A percentile compares a stretch with the other conserved stretches of the same genome.
Evolutionary conservation across 2,113 vertebrate genomes (phyloP).

Genomic region (Psettodes erumei): DNA sequence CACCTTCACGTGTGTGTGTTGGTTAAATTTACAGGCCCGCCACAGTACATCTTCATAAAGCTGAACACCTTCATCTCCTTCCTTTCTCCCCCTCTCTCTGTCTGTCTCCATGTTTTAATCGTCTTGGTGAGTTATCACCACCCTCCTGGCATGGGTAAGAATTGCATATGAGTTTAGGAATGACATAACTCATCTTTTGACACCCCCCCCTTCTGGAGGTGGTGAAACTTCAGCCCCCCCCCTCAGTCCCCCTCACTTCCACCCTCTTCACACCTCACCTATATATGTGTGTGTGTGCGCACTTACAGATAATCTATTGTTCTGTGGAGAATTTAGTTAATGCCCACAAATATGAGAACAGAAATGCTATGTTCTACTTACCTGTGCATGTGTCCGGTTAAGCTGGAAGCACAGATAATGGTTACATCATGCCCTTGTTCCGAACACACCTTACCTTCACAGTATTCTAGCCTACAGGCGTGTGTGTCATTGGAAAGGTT

Average conservation of each 20-base stretch:
- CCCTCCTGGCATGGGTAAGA: constrained; percentile 40
- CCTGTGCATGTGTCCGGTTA: neutral
- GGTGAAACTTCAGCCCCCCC: constrained; percentile 33
- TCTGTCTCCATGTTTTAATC: constrained; percentile 31
- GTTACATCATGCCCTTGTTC: constrained; percentile 14
- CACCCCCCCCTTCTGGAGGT: neutral
- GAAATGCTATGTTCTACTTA: constrained; percentile 1
- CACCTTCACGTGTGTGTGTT: neutral
- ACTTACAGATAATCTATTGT: constrained; percentile 37
- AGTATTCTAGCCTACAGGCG: constrained; percentile 28
- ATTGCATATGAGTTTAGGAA: constrained; percentile 69
- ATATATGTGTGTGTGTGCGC: constrained; percentile 12
- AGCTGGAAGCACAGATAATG: constrained; percentile 7
- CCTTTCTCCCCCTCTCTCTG: constrained; percentile 3
- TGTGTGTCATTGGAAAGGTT: constrained; percentile 12
- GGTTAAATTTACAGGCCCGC: constrained; percentile 8
- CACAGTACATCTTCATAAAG: constrained; percentile 42
- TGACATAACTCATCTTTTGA: constrained; percentile 66
- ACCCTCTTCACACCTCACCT: constrained; percentile 16
- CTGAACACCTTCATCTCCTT: constrained; percentile 31
- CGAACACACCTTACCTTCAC: constrained; percentile 28
- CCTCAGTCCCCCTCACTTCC: neutral
- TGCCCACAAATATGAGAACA: neutral
- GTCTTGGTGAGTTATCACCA: constrained; percentile 43
- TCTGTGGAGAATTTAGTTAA: constrained; percentile 23